Evolutionary conservation across 2,888 invertebrate species (phyloP), one percentile per base, ranked within the genome.

Genomic region (Saturnia japonica): DNA sequence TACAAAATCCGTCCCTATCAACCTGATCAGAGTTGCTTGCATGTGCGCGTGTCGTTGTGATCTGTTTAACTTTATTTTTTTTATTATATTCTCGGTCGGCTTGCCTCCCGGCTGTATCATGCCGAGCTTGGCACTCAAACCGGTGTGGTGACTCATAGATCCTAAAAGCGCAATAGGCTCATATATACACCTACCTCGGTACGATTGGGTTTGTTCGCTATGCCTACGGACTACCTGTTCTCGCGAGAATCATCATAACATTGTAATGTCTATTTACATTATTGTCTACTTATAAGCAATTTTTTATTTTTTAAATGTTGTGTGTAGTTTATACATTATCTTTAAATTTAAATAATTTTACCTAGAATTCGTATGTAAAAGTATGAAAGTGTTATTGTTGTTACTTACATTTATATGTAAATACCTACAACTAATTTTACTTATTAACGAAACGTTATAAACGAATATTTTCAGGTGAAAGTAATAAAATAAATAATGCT

Each of bases 71-170:
- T 70, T 72, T 67, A 70, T 70, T 70, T 70, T 70, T 70, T 70
- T 72, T 72, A 70, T 66, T 68, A 25, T 43, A 42, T 70, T 68
- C 42, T 34, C 42, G 34, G 47, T 66, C 43, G 40, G 62, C 19
- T 42, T 64, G 70, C 68, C 68, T 68, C 67, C 62, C 68, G 67
- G 60, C 67, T 68, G 73, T 76, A 73, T 71, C 76, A 76, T 71
- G 72, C 76, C 64, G 76, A 70, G 76, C 72, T 16, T 68, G 74
- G 73, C 70, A 64, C 54, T 66, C 66, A 70, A 74, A 76, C 75
- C 75, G 75, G 76, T 75, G 72, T 62, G 64, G 68, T 75, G 76
- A 76, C 71, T 76, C 76, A 76, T 66, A 47, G 51, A 66, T 54
- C 43, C 68, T 70, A 64, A 64, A 64, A 64, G 64, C 64, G 64